Percentiles rank a stretch among this genome's conserved stretches.
phyloP scores from a whole-genome alignment of 1,140 invertebrate species.

The Metaphire vulgaris region DNA sequence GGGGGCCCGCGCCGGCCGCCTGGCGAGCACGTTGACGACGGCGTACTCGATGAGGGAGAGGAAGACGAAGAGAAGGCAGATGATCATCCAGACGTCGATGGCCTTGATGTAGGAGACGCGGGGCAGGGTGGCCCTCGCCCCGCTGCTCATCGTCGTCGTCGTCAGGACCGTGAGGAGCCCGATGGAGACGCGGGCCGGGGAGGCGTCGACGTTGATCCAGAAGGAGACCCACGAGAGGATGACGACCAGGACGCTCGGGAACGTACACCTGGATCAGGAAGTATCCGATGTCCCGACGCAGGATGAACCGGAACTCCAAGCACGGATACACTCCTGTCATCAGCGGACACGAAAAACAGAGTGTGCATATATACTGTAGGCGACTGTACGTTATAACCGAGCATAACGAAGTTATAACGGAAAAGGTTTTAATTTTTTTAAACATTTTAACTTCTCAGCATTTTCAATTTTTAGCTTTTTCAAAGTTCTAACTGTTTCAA shows the following conservation, averaged over 20 bases:
- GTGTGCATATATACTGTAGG: too few relatives aligned
- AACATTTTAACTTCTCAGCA: too few relatives aligned
- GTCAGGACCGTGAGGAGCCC: constrained; percentile 40
- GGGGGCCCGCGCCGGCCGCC: constrained; percentile 9
- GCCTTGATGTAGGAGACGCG: constrained; percentile 53
- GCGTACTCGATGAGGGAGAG: constrained; percentile 45
- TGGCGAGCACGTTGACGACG: constrained; percentile 37
- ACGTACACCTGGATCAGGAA: constrained; percentile 83
- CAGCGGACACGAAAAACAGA: too few relatives aligned
- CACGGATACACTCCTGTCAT: constrained; percentile 31
- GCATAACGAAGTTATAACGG: too few relatives aligned
- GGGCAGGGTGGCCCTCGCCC: constrained; percentile 28
- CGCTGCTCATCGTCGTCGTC: constrained; percentile 35
- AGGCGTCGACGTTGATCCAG: constrained; percentile 28
- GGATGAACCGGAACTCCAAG: constrained; percentile 22
- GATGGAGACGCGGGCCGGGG: constrained; percentile 27
- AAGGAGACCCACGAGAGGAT: constrained; percentile 30
- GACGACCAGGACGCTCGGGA: constrained; percentile 67
- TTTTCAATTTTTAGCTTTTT: too few relatives aligned
- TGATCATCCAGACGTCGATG: constrained; percentile 47
- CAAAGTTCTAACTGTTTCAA: too few relatives aligned
- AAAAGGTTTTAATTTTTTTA: too few relatives aligned
- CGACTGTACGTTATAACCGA: too few relatives aligned
- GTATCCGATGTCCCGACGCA: constrained; percentile 58
- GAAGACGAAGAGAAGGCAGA: constrained; percentile 45